These are phyloP conservation scores for Shinisaurus crocodilurus DNA, from an alignment of 2,113 vertebrate genomes.

Conservation along the genomic window DNA sequence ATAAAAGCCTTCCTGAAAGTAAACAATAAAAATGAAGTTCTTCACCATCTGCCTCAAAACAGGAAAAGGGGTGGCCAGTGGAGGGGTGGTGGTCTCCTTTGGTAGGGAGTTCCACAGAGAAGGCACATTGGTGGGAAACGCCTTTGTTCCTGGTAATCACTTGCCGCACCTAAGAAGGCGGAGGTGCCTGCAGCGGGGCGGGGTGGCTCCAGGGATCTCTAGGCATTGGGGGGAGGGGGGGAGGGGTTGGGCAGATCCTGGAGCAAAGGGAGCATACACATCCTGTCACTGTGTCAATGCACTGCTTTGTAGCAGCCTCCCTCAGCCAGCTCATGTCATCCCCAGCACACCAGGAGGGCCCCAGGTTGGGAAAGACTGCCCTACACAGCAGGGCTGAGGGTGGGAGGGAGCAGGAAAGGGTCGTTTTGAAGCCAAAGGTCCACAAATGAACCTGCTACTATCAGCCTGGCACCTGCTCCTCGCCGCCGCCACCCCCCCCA, in stretches of 20 bases:
- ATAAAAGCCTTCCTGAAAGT: neutral
- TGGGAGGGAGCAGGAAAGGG: neutral
- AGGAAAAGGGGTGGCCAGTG: neutral
- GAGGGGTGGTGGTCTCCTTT: neutral
- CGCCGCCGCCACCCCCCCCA: neutral
- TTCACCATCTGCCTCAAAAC: neutral
- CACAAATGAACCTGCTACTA: neutral
- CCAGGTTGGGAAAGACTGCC: neutral
- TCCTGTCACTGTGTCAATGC: neutral
- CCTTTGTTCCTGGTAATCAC: neutral
- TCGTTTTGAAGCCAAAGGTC: neutral
- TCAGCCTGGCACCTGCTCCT: too few relatives aligned
- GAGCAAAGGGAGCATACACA: neutral
- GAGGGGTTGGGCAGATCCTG: neutral
- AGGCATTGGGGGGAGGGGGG: neutral
- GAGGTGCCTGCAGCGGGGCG: neutral
- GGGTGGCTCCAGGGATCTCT: neutral
- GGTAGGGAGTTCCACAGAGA: neutral
- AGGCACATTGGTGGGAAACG: neutral
- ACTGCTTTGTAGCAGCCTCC: neutral
- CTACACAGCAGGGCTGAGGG: neutral
- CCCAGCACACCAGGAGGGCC: too few relatives aligned
- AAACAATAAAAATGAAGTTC: neutral
- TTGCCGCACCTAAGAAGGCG: neutral
- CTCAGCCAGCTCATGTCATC: too few relatives aligned